A percentile compares a stretch with the other conserved stretches of the same genome.
Conservation (phyloP, 2,797 vertebrate genomes). For the Sebastes baramenuke region DNA sequence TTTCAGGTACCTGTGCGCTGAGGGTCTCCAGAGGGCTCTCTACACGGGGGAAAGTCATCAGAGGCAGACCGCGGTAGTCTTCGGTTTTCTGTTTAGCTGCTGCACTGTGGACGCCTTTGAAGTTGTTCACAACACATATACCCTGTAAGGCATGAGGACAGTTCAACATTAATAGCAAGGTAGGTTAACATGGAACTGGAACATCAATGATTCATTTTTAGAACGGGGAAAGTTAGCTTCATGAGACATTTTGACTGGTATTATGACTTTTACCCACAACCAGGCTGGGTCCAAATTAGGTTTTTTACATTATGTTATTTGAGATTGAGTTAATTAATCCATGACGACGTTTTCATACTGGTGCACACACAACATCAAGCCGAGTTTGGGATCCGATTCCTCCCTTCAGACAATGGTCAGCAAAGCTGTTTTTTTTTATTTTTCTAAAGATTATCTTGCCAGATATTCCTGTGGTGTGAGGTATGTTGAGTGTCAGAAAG, state of each 20-base stretch:
- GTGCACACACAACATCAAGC: too few relatives aligned
- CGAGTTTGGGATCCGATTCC: too few relatives aligned
- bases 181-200: not conserved
- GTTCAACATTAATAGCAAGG: not conserved
- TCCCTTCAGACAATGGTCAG: too few relatives aligned
- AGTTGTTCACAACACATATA: slow-evolving; percentile 97
- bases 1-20: slow-evolving; percentile 92
- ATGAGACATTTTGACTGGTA: not conserved
- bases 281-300: not conserved
- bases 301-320: not conserved
- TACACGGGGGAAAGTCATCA: slow-evolving; percentile 98
- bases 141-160: slow-evolving; percentile 79
- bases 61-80: slow-evolving; percentile 90
- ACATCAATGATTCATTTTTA: not conserved
- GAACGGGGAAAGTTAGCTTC: not conserved
- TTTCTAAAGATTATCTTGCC: too few relatives aligned
- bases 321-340: not conserved
- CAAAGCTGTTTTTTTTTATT: too few relatives aligned
- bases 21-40: slow-evolving; percentile 97
- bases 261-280: not conserved
- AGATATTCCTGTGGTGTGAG: too few relatives aligned
- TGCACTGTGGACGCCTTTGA: slow-evolving; percentile 89
- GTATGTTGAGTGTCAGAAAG: too few relatives aligned
- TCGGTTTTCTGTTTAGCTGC: slow-evolving; percentile 91
- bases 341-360: not conserved